Conservation (phyloP, 2,113 vertebrate genomes). For the Danionella cerebrum region DNA sequence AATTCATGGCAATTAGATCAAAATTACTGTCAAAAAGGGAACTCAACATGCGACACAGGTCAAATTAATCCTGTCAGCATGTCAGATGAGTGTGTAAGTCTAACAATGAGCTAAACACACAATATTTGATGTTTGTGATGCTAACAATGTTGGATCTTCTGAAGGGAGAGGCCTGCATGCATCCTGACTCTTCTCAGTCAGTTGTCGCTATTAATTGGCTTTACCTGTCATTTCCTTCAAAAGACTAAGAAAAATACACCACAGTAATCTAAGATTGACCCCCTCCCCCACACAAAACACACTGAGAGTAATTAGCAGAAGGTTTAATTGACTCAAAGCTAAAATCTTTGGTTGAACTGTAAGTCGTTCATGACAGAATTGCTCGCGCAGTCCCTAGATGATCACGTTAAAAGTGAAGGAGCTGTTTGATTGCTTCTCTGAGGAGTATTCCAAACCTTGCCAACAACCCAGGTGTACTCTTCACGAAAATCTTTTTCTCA, state of each 20-base stretch:
- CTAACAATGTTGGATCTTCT: constrained; percentile 46
- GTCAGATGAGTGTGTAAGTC: too few species aligned
- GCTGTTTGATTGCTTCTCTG: constrained; percentile 46
- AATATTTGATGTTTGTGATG: constrained; percentile 53
- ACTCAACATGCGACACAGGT: too few species aligned
- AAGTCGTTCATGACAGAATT: neutral
- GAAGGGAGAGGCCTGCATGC: constrained; percentile 7
- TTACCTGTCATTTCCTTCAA: constrained; percentile 26
- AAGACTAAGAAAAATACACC: constrained; percentile 7
- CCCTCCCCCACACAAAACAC: neutral
- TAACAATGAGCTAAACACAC: too few species aligned
- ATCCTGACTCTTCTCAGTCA: constrained; percentile 27
- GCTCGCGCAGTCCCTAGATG: neutral
- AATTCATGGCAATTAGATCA: too few species aligned
- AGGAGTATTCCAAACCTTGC: constrained; percentile 44
- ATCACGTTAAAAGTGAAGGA: constrained; percentile 23
- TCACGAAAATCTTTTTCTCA: constrained; percentile 60
- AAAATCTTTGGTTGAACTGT: constrained; percentile 5
- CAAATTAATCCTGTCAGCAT: too few species aligned
- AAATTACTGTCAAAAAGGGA: too few species aligned
- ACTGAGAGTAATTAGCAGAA: constrained; percentile 25
- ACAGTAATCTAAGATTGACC: neutral
- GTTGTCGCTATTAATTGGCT: constrained; percentile 33
- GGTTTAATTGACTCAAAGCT: constrained; percentile 27
- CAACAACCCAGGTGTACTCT: constrained; percentile 61